Conservation (phyloP, 1,140 invertebrate species). For the Neodiprion fabricii region DNA sequence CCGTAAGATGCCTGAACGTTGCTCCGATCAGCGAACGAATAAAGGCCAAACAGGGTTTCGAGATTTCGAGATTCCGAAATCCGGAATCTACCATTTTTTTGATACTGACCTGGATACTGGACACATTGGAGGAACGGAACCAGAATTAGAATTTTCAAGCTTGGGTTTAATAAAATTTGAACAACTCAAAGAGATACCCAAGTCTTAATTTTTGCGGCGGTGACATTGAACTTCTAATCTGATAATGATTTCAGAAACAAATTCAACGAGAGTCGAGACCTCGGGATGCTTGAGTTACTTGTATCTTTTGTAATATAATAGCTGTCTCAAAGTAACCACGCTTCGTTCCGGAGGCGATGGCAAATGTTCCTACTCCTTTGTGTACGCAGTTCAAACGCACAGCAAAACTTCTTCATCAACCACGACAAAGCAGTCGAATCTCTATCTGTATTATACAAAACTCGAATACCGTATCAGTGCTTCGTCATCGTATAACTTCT, state of each 20-base stretch:
- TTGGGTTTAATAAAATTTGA: neutral
- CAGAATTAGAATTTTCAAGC: neutral
- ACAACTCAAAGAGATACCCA: neutral
- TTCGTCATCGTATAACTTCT: neutral
- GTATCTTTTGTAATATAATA: neutral
- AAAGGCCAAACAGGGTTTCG: too few species aligned
- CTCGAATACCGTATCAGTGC: neutral
- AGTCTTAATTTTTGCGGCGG: neutral
- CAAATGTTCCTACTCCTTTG: neutral
- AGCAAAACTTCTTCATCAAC: neutral
- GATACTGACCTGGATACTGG: neutral
- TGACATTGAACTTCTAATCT: neutral
- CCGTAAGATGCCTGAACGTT: too few species aligned
- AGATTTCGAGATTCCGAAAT: too few species aligned
- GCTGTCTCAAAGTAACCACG: neutral
- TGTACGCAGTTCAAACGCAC: neutral
- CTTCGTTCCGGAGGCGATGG: neutral
- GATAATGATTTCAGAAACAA: neutral
- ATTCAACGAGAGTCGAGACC: neutral
- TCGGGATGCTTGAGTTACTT: neutral
- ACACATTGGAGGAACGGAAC: neutral
- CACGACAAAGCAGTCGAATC: neutral
- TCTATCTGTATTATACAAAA: neutral
- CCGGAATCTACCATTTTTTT: too few species aligned
- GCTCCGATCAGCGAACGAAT: too few species aligned